Evolutionary conservation across 2,888 invertebrate genomes (phyloP).

Genomic region (Megaustenia siamemsis): DNA sequence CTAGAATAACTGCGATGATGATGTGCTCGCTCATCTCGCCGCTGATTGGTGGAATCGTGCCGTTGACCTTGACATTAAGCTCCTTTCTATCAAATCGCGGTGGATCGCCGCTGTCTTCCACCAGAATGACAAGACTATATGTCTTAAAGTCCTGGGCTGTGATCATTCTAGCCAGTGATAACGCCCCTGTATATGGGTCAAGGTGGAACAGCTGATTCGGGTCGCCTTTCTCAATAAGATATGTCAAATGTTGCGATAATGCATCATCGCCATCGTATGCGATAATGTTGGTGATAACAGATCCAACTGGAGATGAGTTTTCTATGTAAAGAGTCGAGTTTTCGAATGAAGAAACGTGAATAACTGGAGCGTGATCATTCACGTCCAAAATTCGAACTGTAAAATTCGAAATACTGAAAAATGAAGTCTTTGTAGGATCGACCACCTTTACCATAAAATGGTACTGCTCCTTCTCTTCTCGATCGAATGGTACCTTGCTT

Average conservation of each 20-base stretch:
- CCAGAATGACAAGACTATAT: conserved; percentile 68
- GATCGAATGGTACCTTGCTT: conserved; percentile 89
- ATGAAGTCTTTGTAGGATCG: conserved; percentile 85
- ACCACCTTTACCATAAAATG: conserved; percentile 91
- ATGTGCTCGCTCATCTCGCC: conserved; percentile 63
- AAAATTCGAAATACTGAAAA: conserved; percentile 91
- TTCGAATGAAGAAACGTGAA: conserved; percentile 67
- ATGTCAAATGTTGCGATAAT: conserved; percentile 78
- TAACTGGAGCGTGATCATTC: conserved; percentile 93
- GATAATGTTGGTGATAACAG: conserved; percentile 83
- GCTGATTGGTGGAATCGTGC: conserved; percentile 56
- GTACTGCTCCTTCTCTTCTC: conserved; percentile 91
- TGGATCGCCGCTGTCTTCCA: conserved; percentile 67
- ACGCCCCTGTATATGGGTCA: conserved; percentile 78
- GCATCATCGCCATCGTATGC: conserved; percentile 96
- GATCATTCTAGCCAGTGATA: conserved; percentile 71
- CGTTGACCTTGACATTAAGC: conserved; percentile 63
- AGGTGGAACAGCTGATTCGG: conserved; percentile 80
- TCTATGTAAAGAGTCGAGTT: conserved; percentile 72
- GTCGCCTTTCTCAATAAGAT: conserved; percentile 85
- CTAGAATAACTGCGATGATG: conserved; percentile 68
- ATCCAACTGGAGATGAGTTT: conserved; percentile 67
- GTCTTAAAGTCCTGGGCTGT: conserved; percentile 63
- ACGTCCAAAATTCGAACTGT: conserved; percentile 97
- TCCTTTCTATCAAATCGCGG: conserved; percentile 63